Evolutionary conservation across 2,888 invertebrate species (phyloP), one percentile per base, ranked within the genome.

Genomic region (Luperina nickerlii): DNA sequence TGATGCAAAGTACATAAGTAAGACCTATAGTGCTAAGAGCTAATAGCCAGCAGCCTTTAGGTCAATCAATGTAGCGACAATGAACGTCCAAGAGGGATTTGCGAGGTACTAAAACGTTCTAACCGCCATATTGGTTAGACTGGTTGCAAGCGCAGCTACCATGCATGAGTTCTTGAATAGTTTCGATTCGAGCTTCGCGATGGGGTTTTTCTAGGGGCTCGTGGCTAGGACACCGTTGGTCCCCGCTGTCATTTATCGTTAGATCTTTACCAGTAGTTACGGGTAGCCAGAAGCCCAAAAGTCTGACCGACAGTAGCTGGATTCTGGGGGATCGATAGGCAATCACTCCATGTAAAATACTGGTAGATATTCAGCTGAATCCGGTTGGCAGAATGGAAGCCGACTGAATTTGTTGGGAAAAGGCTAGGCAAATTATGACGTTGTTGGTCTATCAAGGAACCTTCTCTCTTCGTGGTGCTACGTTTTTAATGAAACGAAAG

Each of bases 401-500:
- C 32, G 32, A 11, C 5, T 1, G 38, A 24, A 65, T 38, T 20
- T 24, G 11, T 38, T 38, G 2, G 5, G 0, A 38, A 24, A 38
- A 9, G 20, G 9, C 4, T 32, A 38, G 5, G 65, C 38, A 65
- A 9, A 9, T 38, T 9, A 11, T 32, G 9, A 20, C 5, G 5
- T 9, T 65, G 65, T 38, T 24, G 38, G 38, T 65, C 24, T 32
- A 24, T 32, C 20, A 57, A 27, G 5, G 57, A 72, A n/a, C 63
- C 11, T 51, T 24, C 27, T 54, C 27, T 24, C 67, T 51, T 32
- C 32, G 7, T 45, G 24, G 57, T 60, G 73, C 20, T 66, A 54
- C 27, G 42, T 72, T 69, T 68, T 78, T 78, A 81, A 83, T 83
- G 74, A 76, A 89, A 78, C 76, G 74, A 86, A 78, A 82, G 70